Evolutionary conservation across 2,888 invertebrate species (phyloP).

Genomic region (Lepidonotus clava): DNA sequence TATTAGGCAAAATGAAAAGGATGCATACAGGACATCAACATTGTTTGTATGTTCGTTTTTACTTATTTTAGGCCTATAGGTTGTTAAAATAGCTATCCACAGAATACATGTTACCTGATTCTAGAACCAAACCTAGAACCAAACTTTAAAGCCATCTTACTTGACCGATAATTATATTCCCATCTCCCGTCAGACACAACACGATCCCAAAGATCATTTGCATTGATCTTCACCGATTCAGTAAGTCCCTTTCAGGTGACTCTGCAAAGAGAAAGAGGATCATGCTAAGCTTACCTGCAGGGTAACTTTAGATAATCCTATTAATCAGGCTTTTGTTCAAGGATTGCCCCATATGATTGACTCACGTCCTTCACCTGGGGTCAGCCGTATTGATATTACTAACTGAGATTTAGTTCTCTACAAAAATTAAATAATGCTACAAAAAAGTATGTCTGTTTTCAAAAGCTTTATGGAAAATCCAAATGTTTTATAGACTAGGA

Average conservation of each 20-base stretch:
- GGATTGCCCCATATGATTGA: neutral
- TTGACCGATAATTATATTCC: too few relatives aligned
- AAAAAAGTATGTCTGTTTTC: neutral
- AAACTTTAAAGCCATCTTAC: too few relatives aligned
- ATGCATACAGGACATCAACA: too few relatives aligned
- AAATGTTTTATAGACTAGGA: neutral
- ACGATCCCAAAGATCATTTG: neutral
- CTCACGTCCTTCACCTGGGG: neutral
- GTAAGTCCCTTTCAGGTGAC: neutral
- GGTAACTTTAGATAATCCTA: constrained; percentile 20
- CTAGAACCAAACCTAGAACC: too few relatives aligned
- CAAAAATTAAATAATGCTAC: neutral
- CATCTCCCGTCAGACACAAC: too few relatives aligned
- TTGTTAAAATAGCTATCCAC: neutral
- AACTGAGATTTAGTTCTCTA: neutral
- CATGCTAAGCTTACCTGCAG: neutral
- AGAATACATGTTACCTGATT: too few relatives aligned
- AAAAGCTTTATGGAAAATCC: neutral
- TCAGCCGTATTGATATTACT: too few relatives aligned
- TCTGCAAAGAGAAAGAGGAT: neutral
- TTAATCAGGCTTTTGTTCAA: constrained; percentile 9
- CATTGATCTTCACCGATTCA: constrained; percentile 4
- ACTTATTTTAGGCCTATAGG: neutral
- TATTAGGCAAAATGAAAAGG: too few relatives aligned
- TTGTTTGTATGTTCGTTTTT: neutral